Base-by-base conservation (phyloP, 2,888 invertebrate genomes). In the Sialis lutaria region DNA sequence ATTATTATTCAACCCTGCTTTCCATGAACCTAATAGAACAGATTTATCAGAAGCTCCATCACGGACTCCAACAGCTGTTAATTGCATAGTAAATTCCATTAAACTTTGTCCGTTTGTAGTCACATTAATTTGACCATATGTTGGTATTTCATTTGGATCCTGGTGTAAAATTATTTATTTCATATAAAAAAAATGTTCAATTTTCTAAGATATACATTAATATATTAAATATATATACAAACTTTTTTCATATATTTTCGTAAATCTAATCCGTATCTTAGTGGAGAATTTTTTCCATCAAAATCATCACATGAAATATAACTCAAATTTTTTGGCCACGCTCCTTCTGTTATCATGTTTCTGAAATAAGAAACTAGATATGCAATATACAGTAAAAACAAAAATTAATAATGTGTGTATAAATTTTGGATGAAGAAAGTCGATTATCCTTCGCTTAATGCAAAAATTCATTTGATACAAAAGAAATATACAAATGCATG, bases 221-320 rank as follows among this genome's bases (percentile, higher is more conserved):
- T 22, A 4, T 22, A 22, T 22, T 22, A 22, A 22, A 22, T 22
- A 22, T 22, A 22, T 22, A 22, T 22, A 22, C 22, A 22, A 63
- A 79, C 82, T 70, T 79, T 76, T 62, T 71, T 72, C 54, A 84
- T 75, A 55, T 77, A 77, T 53, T 75, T 70, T 61, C 73, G 73
- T 45, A 87, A 70, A 65, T 86, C 77, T 57, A 88, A 69, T 59
- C 73, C 73, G 6, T 55, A 57, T 53, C 86, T 72, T 53, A 71
- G 72, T n/a, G 84, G 83, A 33, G 80, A 79, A 64, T 79, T 82
- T 56, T 78, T 77, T 37, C 81, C 84, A 60, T 81, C 79, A 61
- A 80, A 86, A 48, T 82, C 81, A 60, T 87, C 82, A 60, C 88
- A 90, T 39, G 76, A 76, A 52, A 83, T 74, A 63, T 82, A 85